Evolutionary conservation across 2,113 vertebrate genomes (phyloP).

Genomic region (Camelus dromedarius): DNA sequence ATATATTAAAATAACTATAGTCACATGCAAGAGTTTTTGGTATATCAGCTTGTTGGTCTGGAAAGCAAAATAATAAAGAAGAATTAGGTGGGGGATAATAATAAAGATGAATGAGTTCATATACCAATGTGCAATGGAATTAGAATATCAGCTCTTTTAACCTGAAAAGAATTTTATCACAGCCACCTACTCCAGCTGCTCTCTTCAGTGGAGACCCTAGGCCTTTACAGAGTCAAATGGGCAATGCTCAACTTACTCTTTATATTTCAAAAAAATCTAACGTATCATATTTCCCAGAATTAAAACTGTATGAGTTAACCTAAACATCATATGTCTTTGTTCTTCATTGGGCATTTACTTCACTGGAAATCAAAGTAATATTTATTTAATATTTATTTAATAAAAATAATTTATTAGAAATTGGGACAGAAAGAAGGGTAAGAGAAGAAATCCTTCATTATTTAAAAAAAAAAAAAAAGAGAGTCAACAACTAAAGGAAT

Average conservation of each 20-base stretch:
- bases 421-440: neutral
- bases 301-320: neutral
- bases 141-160: neutral
- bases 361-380: neutral
- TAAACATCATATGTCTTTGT: neutral
- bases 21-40: neutral
- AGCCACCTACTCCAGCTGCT: neutral
- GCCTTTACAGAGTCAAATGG: neutral
- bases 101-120: neutral
- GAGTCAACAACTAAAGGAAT: neutral
- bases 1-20: constrained; percentile 4
- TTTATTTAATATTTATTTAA: constrained; percentile 1
- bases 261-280: neutral
- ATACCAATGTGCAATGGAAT: neutral
- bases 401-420: neutral
- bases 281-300: neutral
- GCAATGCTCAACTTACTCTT: neutral
- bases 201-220: neutral
- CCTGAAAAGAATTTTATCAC: neutral
- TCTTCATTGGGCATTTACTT: neutral
- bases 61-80: constrained; percentile 5
- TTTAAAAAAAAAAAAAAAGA: neutral
- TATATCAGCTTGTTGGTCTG: neutral
- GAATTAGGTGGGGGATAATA: neutral
- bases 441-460: neutral